Base-by-base conservation (phyloP, 2,888 invertebrate species). In the Brachyopa scutellaris region DNA sequence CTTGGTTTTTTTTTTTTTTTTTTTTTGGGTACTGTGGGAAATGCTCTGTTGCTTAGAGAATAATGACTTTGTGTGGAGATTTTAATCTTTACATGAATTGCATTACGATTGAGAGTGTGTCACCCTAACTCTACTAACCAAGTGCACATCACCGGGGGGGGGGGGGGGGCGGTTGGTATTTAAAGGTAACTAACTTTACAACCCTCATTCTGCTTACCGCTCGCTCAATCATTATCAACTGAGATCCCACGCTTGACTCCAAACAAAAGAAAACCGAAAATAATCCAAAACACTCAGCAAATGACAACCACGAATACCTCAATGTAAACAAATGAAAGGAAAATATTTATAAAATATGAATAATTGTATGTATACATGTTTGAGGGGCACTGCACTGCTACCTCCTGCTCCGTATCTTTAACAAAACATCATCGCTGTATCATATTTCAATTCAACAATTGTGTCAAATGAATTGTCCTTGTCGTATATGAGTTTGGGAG, bases 401-500 rank as follows among this genome's bases (percentile, higher is more conserved):
- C 15, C 38, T 2, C 38, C 7, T 38, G 38, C 7, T 7, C 5
- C 6, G 38, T 7, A 38, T 15, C 13, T n/a, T n/a, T n/a, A n/a
- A n/a, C n/a, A n/a, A n/a, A n/a, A n/a, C n/a, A n/a, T n/a, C 26
- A n/a, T 17, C 19, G 53, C 33, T 23, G 55, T 67, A 55, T 67
- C 45, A 23, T 33, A 36, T 55, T 67, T 67, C 55, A 36, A 33
- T n/a, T 38, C 26, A 62, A 49, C 49, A 49, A 62, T 62, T 62
- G 62, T 49, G 13, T 62, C 33, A 36, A 6, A 49, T 36, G n/a
- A 36, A 49, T 49, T 62, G 17, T 36, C 36, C 21, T 15, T 47
- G 21, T n/a, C 29, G 17, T 6, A n/a, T 15, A 15, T 26, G 6
- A 17, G 38, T 29, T 11, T 59, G 7, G 0, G 8, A 64, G 7